A percentile compares a stretch with the other conserved stretches of the same genome.
phyloP scores from a whole-genome alignment of 2,797 vertebrate species.

The Lepilemur septentrionalis region DNA sequence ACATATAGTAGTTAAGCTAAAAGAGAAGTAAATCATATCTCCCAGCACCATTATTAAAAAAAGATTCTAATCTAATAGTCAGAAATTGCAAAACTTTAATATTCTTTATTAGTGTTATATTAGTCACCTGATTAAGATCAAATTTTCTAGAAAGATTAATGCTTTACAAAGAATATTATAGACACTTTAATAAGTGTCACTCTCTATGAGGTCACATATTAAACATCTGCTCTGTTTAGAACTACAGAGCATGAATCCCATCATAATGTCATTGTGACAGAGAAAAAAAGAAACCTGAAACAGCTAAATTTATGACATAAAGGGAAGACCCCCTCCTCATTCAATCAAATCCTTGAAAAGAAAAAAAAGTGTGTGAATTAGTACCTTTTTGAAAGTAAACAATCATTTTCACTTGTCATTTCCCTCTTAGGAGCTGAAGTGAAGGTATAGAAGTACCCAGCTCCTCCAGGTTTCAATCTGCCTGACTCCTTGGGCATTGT shows the following conservation, averaged over 20 bases:
- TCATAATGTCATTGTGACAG: background rate
- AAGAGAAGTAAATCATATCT: background rate
- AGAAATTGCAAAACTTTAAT: slow-evolving; percentile 15
- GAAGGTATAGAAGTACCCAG: rapidly evolving
- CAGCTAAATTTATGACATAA: background rate
- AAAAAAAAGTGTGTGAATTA: background rate
- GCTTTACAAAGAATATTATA: background rate
- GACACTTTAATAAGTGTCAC: background rate
- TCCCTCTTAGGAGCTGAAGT: background rate
- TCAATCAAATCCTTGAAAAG: background rate
- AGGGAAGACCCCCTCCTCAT: background rate
- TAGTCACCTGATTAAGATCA: background rate
- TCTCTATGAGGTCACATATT: background rate
- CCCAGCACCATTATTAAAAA: background rate
- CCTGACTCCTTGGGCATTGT: background rate
- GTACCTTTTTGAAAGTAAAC: background rate
- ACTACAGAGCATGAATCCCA: background rate
- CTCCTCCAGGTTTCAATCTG: background rate
- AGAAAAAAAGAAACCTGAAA: background rate
- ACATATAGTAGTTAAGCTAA: background rate
- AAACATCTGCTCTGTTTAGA: background rate
- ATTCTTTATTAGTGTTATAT: background rate
- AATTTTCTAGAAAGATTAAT: slow-evolving; percentile 13
- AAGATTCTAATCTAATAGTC: background rate
- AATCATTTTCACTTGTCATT: background rate